Evolutionary conservation across 1,140 invertebrate genomes (phyloP).

Genomic region (Campoletis sonorensis): DNA sequence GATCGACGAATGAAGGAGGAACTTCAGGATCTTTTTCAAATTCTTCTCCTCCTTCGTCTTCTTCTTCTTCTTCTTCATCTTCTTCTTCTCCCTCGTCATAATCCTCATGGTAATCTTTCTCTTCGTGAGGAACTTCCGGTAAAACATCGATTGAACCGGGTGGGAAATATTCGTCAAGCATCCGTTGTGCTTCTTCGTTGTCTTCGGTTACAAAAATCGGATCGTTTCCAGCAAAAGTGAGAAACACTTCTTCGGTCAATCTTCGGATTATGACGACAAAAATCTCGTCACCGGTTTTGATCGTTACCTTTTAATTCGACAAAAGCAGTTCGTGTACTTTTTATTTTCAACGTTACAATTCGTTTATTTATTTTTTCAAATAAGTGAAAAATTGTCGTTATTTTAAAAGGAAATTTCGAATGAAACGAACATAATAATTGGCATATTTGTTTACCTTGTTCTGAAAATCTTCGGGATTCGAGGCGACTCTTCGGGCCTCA

Average conservation of each 20-base stretch:
- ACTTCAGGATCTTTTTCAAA: not conserved
- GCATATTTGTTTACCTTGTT: slow-evolving; percentile 57
- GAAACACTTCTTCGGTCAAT: slow-evolving; percentile 64
- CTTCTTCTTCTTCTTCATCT: slow-evolving; percentile 49
- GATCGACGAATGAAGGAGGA: slow-evolving; percentile 22
- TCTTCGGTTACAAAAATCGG: slow-evolving; percentile 64
- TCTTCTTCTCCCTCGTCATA: slow-evolving; percentile 43
- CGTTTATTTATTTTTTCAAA: no score
- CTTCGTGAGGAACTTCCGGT: slow-evolving; percentile 34
- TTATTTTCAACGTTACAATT: not conserved
- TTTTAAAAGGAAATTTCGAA: not conserved
- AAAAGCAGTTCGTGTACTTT: not conserved
- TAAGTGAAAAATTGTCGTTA: not conserved
- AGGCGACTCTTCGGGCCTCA: slow-evolving; percentile 60
- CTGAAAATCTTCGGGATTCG: slow-evolving; percentile 61
- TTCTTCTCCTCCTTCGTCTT: slow-evolving; percentile 19
- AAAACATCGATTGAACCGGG: slow-evolving; percentile 54
- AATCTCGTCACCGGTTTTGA: slow-evolving; percentile 65
- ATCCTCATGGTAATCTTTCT: slow-evolving; percentile 36
- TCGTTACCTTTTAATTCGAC: slow-evolving; percentile 54
- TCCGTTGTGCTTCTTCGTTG: slow-evolving; percentile 55
- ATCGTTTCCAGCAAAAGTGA: slow-evolving; percentile 66
- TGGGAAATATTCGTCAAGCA: slow-evolving; percentile 65
- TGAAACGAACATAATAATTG: not conserved
- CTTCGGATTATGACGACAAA: slow-evolving; percentile 62